A percentile compares a stretch with the other conserved stretches of the same genome.
phyloP scores from a whole-genome alignment of 2,113 vertebrate species.

The Ciconia maguari region DNA sequence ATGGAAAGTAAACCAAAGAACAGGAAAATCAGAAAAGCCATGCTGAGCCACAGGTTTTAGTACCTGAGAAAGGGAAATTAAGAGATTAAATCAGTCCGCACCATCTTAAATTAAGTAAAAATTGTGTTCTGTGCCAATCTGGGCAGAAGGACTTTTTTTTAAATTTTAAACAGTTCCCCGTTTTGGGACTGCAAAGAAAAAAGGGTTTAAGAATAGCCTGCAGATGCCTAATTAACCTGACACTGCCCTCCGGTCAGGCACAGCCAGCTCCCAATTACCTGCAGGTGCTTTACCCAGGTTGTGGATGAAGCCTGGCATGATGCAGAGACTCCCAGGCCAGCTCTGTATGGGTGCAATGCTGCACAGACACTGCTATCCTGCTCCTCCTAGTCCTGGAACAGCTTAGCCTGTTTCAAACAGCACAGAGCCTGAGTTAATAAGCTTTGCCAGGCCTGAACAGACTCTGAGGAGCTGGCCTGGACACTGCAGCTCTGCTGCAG shows the following conservation, averaged over 20 bases:
- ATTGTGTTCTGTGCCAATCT: background rate
- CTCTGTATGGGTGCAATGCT: background rate
- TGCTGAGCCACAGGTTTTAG: constrained; percentile 24
- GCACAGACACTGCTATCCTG: background rate
- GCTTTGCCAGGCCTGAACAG: background rate
- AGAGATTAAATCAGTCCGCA: constrained; percentile 13
- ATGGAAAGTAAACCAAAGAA: constrained; percentile 33
- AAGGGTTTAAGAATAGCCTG: background rate
- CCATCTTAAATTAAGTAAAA: constrained; percentile 35
- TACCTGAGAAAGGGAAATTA: constrained; percentile 32
- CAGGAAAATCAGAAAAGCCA: constrained; percentile 20
- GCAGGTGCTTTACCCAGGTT: constrained; percentile 7
- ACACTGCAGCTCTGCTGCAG: background rate
- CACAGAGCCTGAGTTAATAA: background rate
- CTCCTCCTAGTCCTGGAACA: background rate
- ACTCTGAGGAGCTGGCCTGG: background rate
- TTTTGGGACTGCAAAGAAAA: background rate
- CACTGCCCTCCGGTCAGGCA: background rate
- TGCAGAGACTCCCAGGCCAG: background rate
- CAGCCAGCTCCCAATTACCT: constrained; percentile 11
- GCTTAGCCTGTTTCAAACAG: background rate
- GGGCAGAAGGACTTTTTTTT: background rate
- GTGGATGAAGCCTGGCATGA: background rate
- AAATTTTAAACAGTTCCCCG: background rate
- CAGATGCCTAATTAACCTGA: constrained; percentile 30